Evolutionary conservation across 1,140 invertebrate genomes (phyloP), one percentile per base, ranked within the genome.

Genomic region (Pentalonia nigronervosa): DNA sequence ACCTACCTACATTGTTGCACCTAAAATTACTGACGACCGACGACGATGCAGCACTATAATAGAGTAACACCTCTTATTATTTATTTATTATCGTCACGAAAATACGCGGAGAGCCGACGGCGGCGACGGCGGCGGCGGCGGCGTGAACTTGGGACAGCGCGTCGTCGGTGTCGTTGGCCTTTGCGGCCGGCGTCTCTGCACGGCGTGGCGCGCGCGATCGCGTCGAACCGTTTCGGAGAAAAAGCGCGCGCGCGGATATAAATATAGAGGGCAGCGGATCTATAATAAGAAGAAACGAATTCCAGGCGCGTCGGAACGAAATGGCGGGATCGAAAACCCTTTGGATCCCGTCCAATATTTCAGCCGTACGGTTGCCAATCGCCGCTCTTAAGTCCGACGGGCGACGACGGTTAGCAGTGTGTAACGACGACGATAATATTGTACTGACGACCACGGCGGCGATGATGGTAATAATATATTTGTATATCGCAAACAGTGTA

Each of bases 251-350:
- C 36, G 91, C 76, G 45, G 47, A 30, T 92, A 92, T 84, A 84
- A 92, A 92, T 84, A 92, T 41, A 92, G 48, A 53, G 81, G 76
- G 34, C 76, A 41, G 91, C 91, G 34, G 91, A 84, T 92, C 91
- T 92, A 92, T 83, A 92, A 92, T 53, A 92, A 92, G 91, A 92
- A 36, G 91, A 92, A 36, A 50, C 41, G 47, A 90, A 92, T 92
- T 92, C 91, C 91, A 92, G 91, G 48, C 91, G 76, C 53, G 91
- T 84, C 91, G 81, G 36, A n/a, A 84, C 91, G 81, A 53, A 84
- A 83, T 83, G 47, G 67, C 91, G 67, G 47, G 76, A 50, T 92
- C 91, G 76, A 50, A 50, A 76, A 81, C 91, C 25, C 30, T 56
- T 21, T 92, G 91, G 91, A n/a, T 17, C 4, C n/a, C 45, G 76